Evolutionary conservation across 1,140 invertebrate species (phyloP), one percentile per base, ranked within the genome.

Genomic region (Ceratina australensis): DNA sequence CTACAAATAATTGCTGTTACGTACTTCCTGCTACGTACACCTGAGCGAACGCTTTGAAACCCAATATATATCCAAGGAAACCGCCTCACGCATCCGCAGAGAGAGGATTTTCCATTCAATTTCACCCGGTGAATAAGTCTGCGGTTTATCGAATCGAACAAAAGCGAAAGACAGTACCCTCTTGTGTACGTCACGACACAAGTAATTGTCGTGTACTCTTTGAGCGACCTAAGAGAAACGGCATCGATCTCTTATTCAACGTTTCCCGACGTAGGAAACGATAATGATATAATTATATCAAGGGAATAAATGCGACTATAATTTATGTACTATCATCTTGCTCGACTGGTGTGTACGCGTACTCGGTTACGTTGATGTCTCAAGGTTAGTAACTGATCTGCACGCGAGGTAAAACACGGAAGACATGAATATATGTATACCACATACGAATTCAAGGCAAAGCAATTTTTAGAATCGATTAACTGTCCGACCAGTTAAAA

Each of bases 51-150:
- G 50, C 76, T 64, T 72, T 72, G 68, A 64, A 72, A 78, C 42
- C 68, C 33, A 72, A 72, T 78, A 78, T 60, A 10, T 10, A 52
- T 76, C 67, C 28, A 57, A 78, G 76, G 69, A 72, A 78, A 72
- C 59, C 59, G 69, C 50, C 49, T 64, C 33, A 28, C 33, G 59
- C 33, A 64, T 64, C 50, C 57, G 50, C 50, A 22, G 57, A 64
- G 52, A 47, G 50, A 78, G 22, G 50, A 78, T 78, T 72, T 78
- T 72, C 76, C 76, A 56, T 78, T 78, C 68, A 78, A 78, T 78
- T 72, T 78, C 76, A 78, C 33, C 13, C n/a, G 12, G 2, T 54
- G 66, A 61, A 77, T 65, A 72, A 65, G 42, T 72, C 50, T 72
- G 69, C 60, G 60, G 52, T 78, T 78, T 64, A 50, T 22, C 50